phyloP scores from a whole-genome alignment of 2,888 invertebrate genomes.

The Nomada hirtipes region DNA sequence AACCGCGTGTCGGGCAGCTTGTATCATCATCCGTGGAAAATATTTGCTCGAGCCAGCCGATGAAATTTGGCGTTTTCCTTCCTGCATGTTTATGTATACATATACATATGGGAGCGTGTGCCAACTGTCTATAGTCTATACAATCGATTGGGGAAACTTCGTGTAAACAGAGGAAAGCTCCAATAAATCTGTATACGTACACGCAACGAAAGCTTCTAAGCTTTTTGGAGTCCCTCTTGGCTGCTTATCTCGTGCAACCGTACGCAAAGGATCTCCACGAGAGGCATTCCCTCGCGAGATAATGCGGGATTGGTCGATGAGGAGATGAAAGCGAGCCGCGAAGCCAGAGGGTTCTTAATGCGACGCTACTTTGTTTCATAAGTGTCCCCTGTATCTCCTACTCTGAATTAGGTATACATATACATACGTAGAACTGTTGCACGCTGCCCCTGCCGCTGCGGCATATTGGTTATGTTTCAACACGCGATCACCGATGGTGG shows the following conservation, averaged over 20 bases:
- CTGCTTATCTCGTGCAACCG: constrained; percentile 19
- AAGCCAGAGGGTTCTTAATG: constrained; percentile 65
- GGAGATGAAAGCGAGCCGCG: constrained; percentile 43
- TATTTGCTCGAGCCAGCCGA: neutral
- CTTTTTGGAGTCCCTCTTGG: neutral
- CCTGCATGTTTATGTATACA: too few relatives aligned
- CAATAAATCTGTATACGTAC: neutral
- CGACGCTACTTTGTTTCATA: constrained; percentile 74
- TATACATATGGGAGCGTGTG: too few relatives aligned
- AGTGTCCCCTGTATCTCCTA: constrained; percentile 59
- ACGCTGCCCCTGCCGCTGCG: neutral
- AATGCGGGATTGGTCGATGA: constrained; percentile 49
- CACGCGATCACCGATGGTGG: constrained; percentile 32
- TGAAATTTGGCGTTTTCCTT: neutral
- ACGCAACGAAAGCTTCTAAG: neutral
- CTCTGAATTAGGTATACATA: constrained; percentile 1
- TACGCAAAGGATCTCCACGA: constrained; percentile 23
- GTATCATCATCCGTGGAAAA: neutral
- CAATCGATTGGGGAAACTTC: neutral
- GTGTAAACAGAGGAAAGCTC: neutral
- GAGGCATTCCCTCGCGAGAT: constrained; percentile 32
- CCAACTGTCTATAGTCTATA: neutral
- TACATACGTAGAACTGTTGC: constrained; percentile 13
- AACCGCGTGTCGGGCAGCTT: neutral
- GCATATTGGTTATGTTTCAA: constrained; percentile 28